phyloP scores from a whole-genome alignment of 2,113 vertebrate species.

The Macquaria australasica region DNA sequence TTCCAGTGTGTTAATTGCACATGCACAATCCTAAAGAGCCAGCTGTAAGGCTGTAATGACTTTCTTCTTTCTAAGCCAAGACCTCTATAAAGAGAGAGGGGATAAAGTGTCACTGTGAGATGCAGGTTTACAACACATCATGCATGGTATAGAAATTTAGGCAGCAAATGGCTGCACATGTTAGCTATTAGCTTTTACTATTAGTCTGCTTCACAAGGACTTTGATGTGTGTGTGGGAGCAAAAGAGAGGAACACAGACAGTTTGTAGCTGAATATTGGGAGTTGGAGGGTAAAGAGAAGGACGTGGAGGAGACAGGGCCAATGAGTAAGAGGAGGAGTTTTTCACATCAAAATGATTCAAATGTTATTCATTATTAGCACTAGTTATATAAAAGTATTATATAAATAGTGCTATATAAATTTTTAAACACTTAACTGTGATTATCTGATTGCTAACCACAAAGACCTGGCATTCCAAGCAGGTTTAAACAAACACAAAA shows the following conservation, averaged over 20 bases:
- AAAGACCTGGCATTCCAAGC: not conserved
- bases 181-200: slow-evolving; percentile 59
- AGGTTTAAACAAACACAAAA: not conserved
- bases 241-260: not conserved
- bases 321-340: not conserved
- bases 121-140: slow-evolving; percentile 21
- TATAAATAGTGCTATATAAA: not conserved
- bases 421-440: not conserved
- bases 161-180: slow-evolving; percentile 50
- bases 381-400: not conserved
- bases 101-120: not conserved
- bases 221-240: slow-evolving; percentile 54
- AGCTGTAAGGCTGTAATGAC: slow-evolving; percentile 35
- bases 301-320: not conserved
- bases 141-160: slow-evolving; percentile 33
- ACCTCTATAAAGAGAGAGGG: slow-evolving; percentile 11
- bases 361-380: not conserved
- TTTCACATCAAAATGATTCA: not conserved
- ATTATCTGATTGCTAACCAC: not conserved
- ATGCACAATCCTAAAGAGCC: slow-evolving; percentile 33
- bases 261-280: not conserved
- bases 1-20: slow-evolving; percentile 55
- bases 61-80: slow-evolving; percentile 30
- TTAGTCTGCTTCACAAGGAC: slow-evolving; percentile 45
- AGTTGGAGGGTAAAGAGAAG: not conserved